Evolutionary conservation across 2,113 vertebrate genomes (phyloP), one percentile per base, ranked within the genome.

Genomic region (Lutjanus erythropterus): DNA sequence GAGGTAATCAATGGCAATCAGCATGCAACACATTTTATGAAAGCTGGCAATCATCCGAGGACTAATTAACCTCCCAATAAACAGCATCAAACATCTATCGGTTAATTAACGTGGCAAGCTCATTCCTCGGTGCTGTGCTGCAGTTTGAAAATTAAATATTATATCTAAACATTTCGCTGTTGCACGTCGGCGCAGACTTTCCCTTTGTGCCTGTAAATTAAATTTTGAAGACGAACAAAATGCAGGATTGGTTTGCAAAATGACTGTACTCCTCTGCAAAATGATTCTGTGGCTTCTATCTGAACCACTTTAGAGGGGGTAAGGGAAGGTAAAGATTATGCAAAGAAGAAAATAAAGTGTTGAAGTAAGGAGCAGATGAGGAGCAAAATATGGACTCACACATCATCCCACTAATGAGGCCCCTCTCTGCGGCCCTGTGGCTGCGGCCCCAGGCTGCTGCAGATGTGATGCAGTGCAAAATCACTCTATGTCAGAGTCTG

Each of bases 371-470:
- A 27, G 64, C 33, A 50, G 53, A 70, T n/a, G 23, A 67, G 8
- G 53, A 35, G 33, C 35, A 61, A 41, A 84, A 71, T 84, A 47
- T 56, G 41, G 67, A 73, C 53, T 12, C 9, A 46, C 60, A 56
- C 37, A 29, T 73, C 72, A 56, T 74, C 41, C n/a, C n/a, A 1
- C 60, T 84, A 81, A 84, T 81, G 74, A 75, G 49, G 47, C 47
- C 68, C 70, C 77, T 68, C 35, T 52, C 58, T 60, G 52, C 27
- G 61, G 75, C 78, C 69, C 60, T 61, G 25, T 50, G 71, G 71
- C 83, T 83, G 25, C 44, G 60, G 56, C 75, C 44, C 16, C 3
- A 33, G 75, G 56, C 73, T 11, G 46, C 58, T 53, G 7, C 59
- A 61, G 44, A 79, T 59, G 49, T 31, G 46, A 70, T 67, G 41